phyloP scores from a whole-genome alignment of 2,888 invertebrate species.

The Acleris literana region DNA sequence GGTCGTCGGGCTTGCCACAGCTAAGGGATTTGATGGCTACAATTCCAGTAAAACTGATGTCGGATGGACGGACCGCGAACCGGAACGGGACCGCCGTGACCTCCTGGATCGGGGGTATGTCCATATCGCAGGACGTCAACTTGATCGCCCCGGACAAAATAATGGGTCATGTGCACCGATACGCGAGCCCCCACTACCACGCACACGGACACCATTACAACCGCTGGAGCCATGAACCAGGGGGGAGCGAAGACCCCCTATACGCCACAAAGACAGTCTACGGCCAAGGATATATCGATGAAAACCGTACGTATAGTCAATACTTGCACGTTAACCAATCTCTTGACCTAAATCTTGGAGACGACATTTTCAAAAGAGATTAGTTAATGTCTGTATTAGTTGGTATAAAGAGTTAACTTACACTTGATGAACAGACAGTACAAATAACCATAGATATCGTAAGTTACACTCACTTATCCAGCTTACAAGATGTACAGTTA shows the following conservation, averaged over 20 bases:
- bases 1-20: conserved; percentile 68
- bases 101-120: conserved; percentile 82
- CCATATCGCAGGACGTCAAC: conserved; percentile 80
- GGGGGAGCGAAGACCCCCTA: conserved; percentile 77
- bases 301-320: conserved; percentile 79
- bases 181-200: conserved; percentile 80
- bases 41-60: conserved; percentile 83
- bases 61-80: conserved; percentile 75
- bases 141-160: conserved; percentile 80
- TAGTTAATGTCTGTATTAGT: conserved; percentile 57
- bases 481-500: conserved; percentile 71
- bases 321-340: conserved; percentile 54
- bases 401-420: conserved; percentile 57
- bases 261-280: conserved; percentile 84
- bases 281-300: conserved; percentile 80
- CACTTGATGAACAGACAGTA: conserved; percentile 58
- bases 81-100: conserved; percentile 73
- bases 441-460: conserved; percentile 82
- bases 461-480: conserved; percentile 67
- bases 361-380: conserved; percentile 48
- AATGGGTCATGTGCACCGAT: conserved; percentile 79
- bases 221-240: conserved; percentile 80
- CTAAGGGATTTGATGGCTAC: conserved; percentile 81
- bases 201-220: conserved; percentile 78
- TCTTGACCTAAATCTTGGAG: conserved; percentile 34